phyloP scores from a whole-genome alignment of 30 jellyfish, hydroid and myxozoan genomes.

The Chironex yamaguchii region DNA sequence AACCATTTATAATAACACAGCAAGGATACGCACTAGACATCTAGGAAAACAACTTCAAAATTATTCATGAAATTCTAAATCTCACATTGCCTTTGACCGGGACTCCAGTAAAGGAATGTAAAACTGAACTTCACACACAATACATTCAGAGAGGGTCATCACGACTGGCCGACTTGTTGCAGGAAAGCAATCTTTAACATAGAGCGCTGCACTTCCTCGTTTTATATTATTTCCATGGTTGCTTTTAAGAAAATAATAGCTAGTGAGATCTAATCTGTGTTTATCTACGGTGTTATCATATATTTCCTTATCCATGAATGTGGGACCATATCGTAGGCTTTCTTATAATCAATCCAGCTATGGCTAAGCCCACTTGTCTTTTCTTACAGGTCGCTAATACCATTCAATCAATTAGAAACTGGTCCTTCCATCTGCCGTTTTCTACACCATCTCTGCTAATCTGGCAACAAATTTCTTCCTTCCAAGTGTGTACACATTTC shows the following conservation, averaged over 20 bases:
- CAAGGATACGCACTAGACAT: slow-evolving; percentile 1
- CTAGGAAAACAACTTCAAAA: slow-evolving; percentile 15
- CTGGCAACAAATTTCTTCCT: no score
- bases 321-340: no score
- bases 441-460: no score
- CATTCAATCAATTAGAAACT: no score
- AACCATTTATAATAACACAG: background rate
- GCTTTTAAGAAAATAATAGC: no score
- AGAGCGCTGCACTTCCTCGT: slow-evolving; percentile 49
- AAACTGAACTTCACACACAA: slow-evolving; percentile 51
- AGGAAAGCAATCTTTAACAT: slow-evolving; percentile 45
- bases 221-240: slow-evolving; percentile 29
- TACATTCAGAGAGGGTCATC: no score
- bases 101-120: slow-evolving; percentile 45
- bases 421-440: no score
- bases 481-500: no score
- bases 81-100: slow-evolving; percentile 63
- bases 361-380: no score
- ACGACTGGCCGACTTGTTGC: slow-evolving; percentile 41
- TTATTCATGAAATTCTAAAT: slow-evolving; percentile 33
- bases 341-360: no score
- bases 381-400: no score
- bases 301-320: no score
- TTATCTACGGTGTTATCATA: background rate
- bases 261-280: background rate